These are phyloP conservation scores for Lasioglossum pauxillum DNA, from an alignment of 2,888 invertebrate genomes.

Conservation along the genomic window DNA sequence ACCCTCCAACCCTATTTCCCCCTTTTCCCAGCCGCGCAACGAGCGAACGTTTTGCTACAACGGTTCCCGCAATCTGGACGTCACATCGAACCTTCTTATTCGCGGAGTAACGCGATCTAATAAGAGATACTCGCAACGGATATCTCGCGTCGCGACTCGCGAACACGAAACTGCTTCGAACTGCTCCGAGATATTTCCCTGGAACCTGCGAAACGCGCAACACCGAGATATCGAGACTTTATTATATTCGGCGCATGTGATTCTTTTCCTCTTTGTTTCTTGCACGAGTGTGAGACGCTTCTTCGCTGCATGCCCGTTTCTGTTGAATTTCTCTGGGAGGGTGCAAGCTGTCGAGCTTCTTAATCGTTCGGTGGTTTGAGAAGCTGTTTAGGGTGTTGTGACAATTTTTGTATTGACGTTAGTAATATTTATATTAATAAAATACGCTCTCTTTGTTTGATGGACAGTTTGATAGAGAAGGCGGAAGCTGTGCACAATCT, in stretches of 20 bases:
- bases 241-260: neutral
- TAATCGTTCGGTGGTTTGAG: neutral
- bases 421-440: no score
- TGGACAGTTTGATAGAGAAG: no score
- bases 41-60: constrained; percentile 41
- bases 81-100: constrained; percentile 38
- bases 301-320: neutral
- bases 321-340: neutral
- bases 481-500: no score
- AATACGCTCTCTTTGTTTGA: no score
- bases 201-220: neutral
- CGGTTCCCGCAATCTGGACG: constrained; percentile 49
- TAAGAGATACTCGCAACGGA: constrained; percentile 17
- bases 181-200: neutral
- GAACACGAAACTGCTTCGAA: neutral
- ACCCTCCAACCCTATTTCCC: neutral
- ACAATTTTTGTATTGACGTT: no score
- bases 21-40: neutral
- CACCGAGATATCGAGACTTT: no score
- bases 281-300: neutral
- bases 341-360: neutral
- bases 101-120: constrained; percentile 18
- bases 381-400: no score
- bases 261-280: neutral
- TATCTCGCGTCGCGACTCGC: neutral